Percentiles rank a stretch among this genome's conserved stretches.
These are phyloP conservation scores for Linepithema humile DNA, from an alignment of 1,140 invertebrate genomes.

Conservation along the genomic window DNA sequence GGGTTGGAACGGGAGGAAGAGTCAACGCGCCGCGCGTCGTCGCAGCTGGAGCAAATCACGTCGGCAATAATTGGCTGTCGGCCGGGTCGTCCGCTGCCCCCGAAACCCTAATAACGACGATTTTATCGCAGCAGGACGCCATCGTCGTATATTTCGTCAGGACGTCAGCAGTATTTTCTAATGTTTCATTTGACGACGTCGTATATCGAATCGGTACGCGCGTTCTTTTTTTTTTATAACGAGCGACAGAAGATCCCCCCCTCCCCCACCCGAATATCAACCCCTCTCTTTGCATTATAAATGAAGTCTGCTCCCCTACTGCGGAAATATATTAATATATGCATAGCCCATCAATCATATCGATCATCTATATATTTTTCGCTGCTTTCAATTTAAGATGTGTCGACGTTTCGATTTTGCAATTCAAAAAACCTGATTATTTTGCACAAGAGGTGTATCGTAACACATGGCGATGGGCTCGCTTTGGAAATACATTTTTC, in stretches of 20 bases:
- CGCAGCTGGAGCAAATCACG: background rate
- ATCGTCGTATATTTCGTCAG: background rate
- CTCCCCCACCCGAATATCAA: too few species aligned
- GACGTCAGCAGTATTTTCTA: slow-evolving; percentile 17
- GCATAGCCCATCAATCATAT: background rate
- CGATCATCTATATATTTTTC: background rate
- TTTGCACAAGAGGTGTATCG: background rate
- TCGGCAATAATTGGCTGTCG: slow-evolving; percentile 35
- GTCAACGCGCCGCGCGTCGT: background rate
- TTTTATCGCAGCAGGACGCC: background rate
- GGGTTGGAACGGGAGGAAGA: background rate
- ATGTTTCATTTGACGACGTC: slow-evolving; percentile 16
- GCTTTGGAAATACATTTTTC: background rate
- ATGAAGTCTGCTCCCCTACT: background rate
- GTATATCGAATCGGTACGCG: background rate
- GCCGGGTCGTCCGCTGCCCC: slow-evolving; percentile 11
- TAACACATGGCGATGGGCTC: background rate
- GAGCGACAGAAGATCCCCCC: background rate
- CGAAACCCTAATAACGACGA: slow-evolving; percentile 2
- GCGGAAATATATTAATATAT: background rate
- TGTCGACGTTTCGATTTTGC: background rate
- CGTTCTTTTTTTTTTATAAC: background rate
- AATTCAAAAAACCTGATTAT: background rate
- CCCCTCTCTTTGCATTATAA: background rate
- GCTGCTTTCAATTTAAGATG: background rate